Evolutionary conservation across 53 echinoderm and acorn worm genomes (phyloP), one percentile per base, ranked within the genome.

Genomic region (Actinopyga echinites): DNA sequence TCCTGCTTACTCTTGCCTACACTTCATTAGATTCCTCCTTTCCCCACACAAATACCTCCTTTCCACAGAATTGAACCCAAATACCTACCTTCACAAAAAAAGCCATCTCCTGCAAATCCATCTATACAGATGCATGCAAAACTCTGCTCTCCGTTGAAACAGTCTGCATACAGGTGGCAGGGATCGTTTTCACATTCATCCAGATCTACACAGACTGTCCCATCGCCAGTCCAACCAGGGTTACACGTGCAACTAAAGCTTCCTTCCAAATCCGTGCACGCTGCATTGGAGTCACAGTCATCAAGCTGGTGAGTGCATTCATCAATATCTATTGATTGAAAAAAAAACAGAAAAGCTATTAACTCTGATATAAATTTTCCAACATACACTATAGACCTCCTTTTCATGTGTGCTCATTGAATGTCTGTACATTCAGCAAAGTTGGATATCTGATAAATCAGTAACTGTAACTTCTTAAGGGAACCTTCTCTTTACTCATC

Each of bases 211-310:
- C 40, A 21, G 33, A 15, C 15, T 30, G 17, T 13, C 9, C 44
- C 44, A 23, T 8, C 22, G 26, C 71, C 71, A 26, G 40, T 71
- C 71, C 43, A 44, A 19, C 84, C 87, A 49, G 82, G 21, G 63
- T 83, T 74, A 38, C 87, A 87, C 6, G 60, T 61, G 32, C 87
- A 87, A 26, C 74, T 75, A 37, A 45, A 87, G 12, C 74, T 42
- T 23, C 87, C 87, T 6, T 62, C 34, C 1, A 53, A 69, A 54
- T 87, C 82, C n/a, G 73, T 62, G 54, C 87, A 87, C 8, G 71
- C 40, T 0, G 43, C 71, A 71, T 43, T 26, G 5, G 8, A 3
- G 44, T 71, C 71, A 26, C 71, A 71, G 42, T 71, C 45, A 44
- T 71, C 6, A 8, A 10, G 13, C 8, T 42, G 10, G 3, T 71